phyloP scores from a whole-genome alignment of 2,113 vertebrate species.

The Alectura lathami region DNA sequence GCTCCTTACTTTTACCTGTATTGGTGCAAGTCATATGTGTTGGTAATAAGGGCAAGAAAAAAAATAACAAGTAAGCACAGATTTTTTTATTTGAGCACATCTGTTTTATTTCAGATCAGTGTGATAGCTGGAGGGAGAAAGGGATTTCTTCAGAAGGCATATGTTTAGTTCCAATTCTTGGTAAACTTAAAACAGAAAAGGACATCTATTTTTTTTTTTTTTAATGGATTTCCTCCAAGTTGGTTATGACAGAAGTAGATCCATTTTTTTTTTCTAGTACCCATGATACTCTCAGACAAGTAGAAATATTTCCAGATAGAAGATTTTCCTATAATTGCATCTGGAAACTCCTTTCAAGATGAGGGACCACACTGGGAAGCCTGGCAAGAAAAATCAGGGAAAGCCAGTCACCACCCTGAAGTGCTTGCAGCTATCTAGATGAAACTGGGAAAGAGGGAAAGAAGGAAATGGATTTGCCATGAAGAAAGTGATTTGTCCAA shows the following conservation, averaged over 20 bases:
- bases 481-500: not conserved
- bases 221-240: constrained; percentile 15
- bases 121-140: constrained; percentile 57
- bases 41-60: constrained; percentile 27
- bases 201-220: constrained; percentile 29
- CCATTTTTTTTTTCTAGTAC: not conserved
- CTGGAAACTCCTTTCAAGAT: constrained; percentile 25
- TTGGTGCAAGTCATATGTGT: not conserved
- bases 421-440: not conserved
- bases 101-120: constrained; percentile 74
- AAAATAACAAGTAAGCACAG: constrained; percentile 28
- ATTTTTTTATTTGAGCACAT: constrained; percentile 67
- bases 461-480: constrained; percentile 1
- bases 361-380: constrained; percentile 6
- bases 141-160: constrained; percentile 69
- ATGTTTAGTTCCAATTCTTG: constrained; percentile 68
- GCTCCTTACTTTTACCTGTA: constrained; percentile 20
- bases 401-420: not conserved
- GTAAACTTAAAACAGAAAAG: constrained; percentile 65
- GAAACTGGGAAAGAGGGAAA: not conserved
- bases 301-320: not conserved
- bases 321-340: not conserved
- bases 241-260: constrained; percentile 9
- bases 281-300: not conserved
- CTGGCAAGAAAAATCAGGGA: not conserved